Percentiles rank a stretch among this genome's conserved stretches.
Conservation (phyloP, 2,888 invertebrate species). For the Latrodectus hesperus region DNA sequence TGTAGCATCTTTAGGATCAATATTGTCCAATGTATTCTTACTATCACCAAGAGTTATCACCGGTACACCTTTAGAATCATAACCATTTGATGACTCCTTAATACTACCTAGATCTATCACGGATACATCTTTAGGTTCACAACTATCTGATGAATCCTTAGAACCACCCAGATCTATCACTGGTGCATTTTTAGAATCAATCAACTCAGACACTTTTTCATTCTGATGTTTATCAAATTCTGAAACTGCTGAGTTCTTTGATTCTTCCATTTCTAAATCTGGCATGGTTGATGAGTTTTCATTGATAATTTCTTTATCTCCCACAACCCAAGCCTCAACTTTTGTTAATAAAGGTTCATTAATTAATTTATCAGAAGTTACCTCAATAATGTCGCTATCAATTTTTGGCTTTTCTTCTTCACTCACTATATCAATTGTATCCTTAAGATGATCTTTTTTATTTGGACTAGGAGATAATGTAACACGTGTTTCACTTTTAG, state of each 20-base stretch:
- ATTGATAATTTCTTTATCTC: not conserved
- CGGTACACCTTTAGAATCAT: not conserved
- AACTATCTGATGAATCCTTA: not conserved
- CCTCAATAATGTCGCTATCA: not conserved
- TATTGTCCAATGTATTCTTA: not conserved
- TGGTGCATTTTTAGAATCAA: not conserved
- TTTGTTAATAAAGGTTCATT: slow-evolving; percentile 3
- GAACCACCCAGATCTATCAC: not conserved
- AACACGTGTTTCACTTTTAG: not conserved
- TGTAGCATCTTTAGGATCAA: not conserved
- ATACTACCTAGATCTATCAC: not conserved
- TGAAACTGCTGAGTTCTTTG: not conserved
- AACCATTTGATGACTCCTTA: too few species aligned
- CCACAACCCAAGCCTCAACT: not conserved
- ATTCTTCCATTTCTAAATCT: not conserved
- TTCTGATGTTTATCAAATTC: not conserved
- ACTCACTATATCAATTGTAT: not conserved
- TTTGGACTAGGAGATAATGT: not conserved
- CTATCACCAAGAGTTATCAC: not conserved
- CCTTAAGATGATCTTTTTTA: not conserved
- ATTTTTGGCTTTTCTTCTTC: not conserved
- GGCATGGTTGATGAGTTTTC: not conserved
- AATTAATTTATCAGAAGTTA: not conserved
- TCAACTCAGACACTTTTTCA: not conserved
- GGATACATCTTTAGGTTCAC: not conserved